Conservation (phyloP, 2,113 vertebrate genomes). For the Melanerpes aurifrons region DNA sequence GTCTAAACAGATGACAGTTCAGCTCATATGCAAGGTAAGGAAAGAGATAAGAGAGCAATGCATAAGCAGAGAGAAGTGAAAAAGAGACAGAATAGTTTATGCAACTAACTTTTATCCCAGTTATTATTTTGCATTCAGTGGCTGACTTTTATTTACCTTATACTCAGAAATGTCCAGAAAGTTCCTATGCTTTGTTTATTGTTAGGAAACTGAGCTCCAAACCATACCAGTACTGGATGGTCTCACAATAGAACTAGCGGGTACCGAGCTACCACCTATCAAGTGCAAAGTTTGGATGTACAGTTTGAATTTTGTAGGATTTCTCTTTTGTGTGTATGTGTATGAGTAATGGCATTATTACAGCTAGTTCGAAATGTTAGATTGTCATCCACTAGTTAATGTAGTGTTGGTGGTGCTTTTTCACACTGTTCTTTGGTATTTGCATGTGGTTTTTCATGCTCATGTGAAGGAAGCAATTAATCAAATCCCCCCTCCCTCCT, state of each 20-base stretch:
- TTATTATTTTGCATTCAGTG: too few relatives aligned
- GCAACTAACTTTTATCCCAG: too few relatives aligned
- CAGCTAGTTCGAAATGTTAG: not conserved
- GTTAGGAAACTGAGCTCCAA: too few relatives aligned
- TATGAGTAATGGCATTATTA: not conserved
- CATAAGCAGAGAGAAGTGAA: too few relatives aligned
- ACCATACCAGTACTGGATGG: not conserved
- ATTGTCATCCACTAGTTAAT: not conserved
- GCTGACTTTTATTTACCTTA: too few relatives aligned
- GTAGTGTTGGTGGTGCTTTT: not conserved
- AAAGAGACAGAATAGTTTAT: too few relatives aligned
- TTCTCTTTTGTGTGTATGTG: not conserved
- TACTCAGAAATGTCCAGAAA: too few relatives aligned
- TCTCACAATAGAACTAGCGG: not conserved
- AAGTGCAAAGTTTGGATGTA: not conserved
- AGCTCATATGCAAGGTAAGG: too few relatives aligned
- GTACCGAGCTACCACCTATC: not conserved
- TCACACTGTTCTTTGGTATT: not conserved
- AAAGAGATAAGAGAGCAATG: too few relatives aligned
- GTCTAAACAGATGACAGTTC: too few relatives aligned
- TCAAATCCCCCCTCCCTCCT: not conserved
- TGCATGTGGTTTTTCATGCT: not conserved
- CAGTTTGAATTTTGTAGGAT: not conserved
- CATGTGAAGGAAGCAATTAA: constrained; percentile 27
- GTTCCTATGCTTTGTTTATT: too few relatives aligned